Base-by-base conservation (phyloP, 2,797 vertebrate genomes). In the Epinephelus malabaricus region DNA sequence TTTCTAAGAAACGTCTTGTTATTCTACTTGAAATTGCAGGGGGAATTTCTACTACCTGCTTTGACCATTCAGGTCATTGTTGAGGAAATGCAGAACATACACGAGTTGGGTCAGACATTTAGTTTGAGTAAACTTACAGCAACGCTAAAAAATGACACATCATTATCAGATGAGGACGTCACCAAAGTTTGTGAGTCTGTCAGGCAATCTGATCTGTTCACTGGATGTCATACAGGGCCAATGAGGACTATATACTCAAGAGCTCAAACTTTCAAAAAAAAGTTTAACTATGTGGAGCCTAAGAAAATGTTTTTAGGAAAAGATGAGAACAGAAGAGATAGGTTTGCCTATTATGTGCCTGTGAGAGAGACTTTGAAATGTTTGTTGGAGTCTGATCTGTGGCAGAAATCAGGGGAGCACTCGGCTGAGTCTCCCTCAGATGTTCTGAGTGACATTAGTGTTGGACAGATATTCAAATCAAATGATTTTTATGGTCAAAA, bases 311-410 rank as follows among this genome's bases (percentile, higher is more conserved):
- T 65, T 71, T 65, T 78, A 40, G 60, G 76, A 34, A 69, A 12
- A 69, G 71, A 69, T 74, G 53, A 55, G 21, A 55, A 55, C 12
- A 27, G 55, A 15, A 17, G 3, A 34, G 40, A 76, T 40, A 67
- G 49, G 38, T 81, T 81, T 66, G 59, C 66, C 34, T 76, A 47
- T 60, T 76, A 76, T 67, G 61, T 76, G 13, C 62, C 66, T 25
- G 34, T 76, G 27, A 70, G 12, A 54, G 66, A 73, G 23, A 77
- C 43, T 58, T 62, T 76, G 13, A 76, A 67, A 67, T 60, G 55
- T 76, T 47, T 71, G 51, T 27, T 81, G 38, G 67, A 76, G 3
- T 81, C 78, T 64, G 38, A 65, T 75, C 19, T 59, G 45, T 67
- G 1, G 4, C 45, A 46, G 45, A 46, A 46, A 15, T 54, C 66